phyloP scores from a whole-genome alignment of 1,140 invertebrate genomes.

The Bombyx mandarina region DNA sequence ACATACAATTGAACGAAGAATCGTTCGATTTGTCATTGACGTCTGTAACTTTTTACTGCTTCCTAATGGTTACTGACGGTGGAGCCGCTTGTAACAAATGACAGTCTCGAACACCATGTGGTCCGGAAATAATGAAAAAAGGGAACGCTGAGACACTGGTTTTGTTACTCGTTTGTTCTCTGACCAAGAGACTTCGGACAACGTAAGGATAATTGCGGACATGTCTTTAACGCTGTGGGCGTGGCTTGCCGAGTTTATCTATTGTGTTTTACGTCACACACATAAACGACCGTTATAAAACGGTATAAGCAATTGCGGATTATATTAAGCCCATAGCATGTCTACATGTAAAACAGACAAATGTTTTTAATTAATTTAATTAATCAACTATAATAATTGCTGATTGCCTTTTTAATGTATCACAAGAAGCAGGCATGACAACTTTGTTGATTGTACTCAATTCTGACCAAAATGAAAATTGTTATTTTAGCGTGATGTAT shows the following conservation, averaged over 20 bases:
- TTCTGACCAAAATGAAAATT: too few species aligned
- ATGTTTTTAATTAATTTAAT: too few species aligned
- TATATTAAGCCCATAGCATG: slow-evolving; percentile 46
- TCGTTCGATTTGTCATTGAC: too few species aligned
- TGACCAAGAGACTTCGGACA: slow-evolving; percentile 34
- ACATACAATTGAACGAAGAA: too few species aligned
- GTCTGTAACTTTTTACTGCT: slow-evolving; percentile 5
- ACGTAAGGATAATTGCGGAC: slow-evolving; percentile 43
- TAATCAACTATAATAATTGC: too few species aligned
- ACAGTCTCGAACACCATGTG: slow-evolving; percentile 13
- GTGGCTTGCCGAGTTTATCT: slow-evolving; percentile 18
- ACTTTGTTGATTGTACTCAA: too few species aligned
- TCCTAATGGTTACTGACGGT: not conserved
- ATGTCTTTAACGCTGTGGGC: slow-evolving; percentile 24
- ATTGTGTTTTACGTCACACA: slow-evolving; percentile 43
- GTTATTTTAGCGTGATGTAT: too few species aligned
- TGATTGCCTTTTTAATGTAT: too few species aligned
- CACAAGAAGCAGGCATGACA: too few species aligned
- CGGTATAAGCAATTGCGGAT: slow-evolving; percentile 36
- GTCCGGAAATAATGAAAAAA: slow-evolving; percentile 32
- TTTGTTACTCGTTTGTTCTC: slow-evolving; percentile 35
- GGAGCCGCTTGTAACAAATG: slow-evolving; percentile 21
- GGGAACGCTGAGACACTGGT: slow-evolving; percentile 21
- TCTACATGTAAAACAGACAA: slow-evolving; percentile 22
- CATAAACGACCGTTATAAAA: slow-evolving; percentile 59